Conservation (phyloP, 92 coral and sea anemone species). For the Desmophyllum pertusum region DNA sequence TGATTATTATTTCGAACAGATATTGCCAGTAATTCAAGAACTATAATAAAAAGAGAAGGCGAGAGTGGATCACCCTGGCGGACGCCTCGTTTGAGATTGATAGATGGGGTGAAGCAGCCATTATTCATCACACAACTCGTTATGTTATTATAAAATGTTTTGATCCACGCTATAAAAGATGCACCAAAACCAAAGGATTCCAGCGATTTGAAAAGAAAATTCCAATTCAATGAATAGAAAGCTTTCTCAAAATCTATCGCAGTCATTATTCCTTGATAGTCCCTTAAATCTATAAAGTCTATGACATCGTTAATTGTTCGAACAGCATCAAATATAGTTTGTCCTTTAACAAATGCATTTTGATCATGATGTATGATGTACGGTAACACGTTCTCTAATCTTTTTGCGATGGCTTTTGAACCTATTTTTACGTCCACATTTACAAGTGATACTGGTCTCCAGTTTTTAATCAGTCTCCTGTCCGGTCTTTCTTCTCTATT, state of each 20-base stretch:
- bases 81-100: slow-evolving; percentile 8
- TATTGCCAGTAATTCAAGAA: slow-evolving; percentile 19
- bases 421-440: too few relatives aligned
- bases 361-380: too few relatives aligned
- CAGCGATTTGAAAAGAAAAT: slow-evolving; percentile 9
- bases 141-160: slow-evolving; percentile 18
- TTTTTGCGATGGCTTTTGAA: too few relatives aligned
- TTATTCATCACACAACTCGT: slow-evolving; percentile 22
- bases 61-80: slow-evolving; percentile 50
- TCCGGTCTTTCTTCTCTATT: slow-evolving; percentile 3
- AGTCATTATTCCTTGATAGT: slow-evolving; percentile 26
- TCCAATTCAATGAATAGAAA: slow-evolving; percentile 23
- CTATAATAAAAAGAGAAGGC: slow-evolving; percentile 15
- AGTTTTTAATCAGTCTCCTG: slow-evolving; percentile 1
- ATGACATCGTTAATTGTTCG: slow-evolving; percentile 26
- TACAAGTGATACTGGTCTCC: too few relatives aligned
- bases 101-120: slow-evolving; percentile 24
- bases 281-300: slow-evolving; percentile 19
- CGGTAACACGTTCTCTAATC: too few relatives aligned
- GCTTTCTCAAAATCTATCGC: slow-evolving; percentile 41
- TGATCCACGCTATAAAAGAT: slow-evolving; percentile 30
- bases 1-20: slow-evolving; percentile 1
- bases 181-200: slow-evolving; percentile 6
- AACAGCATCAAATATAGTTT: slow-evolving; percentile 22
- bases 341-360: too few relatives aligned